Evolutionary conservation across 1,140 invertebrate species (phyloP).

Genomic region (Danaus melanippus): DNA sequence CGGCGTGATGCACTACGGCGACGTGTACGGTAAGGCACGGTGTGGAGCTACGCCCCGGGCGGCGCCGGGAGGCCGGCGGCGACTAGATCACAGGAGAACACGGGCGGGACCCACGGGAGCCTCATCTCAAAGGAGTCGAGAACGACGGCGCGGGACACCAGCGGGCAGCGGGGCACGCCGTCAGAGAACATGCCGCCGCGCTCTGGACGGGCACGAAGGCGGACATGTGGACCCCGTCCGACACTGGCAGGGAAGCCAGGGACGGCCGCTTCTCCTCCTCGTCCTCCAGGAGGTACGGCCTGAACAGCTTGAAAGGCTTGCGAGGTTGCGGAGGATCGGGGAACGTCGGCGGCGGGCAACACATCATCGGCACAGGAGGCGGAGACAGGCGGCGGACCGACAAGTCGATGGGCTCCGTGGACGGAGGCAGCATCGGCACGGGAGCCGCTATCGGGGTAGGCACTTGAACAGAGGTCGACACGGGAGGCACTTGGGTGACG

Average conservation of each 20-base stretch:
- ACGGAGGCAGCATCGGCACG: constrained; percentile 31
- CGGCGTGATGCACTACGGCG: constrained; percentile 66
- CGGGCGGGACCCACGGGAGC: constrained; percentile 44
- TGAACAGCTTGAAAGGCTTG: constrained; percentile 76
- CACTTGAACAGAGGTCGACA: constrained; percentile 55
- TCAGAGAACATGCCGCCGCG: constrained; percentile 43
- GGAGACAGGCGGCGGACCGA: constrained; percentile 62
- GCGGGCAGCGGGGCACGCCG: constrained; percentile 42
- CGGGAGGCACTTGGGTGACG: constrained; percentile 21
- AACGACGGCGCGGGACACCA: constrained; percentile 48
- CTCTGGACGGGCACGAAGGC: constrained; percentile 59
- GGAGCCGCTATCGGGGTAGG: constrained; percentile 37
- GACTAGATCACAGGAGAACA: constrained; percentile 66
- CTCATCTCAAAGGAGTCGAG: constrained; percentile 61
- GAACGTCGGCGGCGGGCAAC: constrained; percentile 22
- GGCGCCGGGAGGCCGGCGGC: constrained; percentile 62
- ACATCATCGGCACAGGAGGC: constrained; percentile 27
- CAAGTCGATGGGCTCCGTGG: constrained; percentile 71
- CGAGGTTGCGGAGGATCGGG: constrained; percentile 36
- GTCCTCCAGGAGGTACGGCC: constrained; percentile 68
- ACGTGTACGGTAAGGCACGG: constrained; percentile 64
- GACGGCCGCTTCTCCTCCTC: constrained; percentile 45
- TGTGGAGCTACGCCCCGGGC: constrained; percentile 65
- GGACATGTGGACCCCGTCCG: constrained; percentile 45
- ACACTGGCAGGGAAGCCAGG: constrained; percentile 44